Evolutionary conservation across 2,797 vertebrate species (phyloP), one percentile per base, ranked within the genome.

Genomic region (Cirrhinus mrigala): DNA sequence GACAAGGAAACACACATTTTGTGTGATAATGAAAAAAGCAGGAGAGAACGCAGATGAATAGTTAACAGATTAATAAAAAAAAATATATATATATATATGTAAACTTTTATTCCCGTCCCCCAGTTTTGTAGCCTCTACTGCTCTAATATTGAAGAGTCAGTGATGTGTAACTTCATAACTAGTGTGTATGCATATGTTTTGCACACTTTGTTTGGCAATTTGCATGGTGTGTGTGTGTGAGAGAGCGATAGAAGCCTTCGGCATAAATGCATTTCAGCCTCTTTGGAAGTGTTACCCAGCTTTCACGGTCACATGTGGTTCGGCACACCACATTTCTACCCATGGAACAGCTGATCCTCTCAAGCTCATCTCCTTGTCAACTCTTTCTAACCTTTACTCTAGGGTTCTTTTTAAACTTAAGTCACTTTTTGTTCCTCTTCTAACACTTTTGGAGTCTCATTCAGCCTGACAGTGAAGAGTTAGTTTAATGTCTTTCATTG

Each of bases 151-250:
- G 0, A 52, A 56, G n/a, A 56, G 10, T 56, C n/a, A 18, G 44
- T 64, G 37, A 50, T 16, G 48, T 80, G 7, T 62, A 37, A 50
- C 58, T 69, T 54, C 18, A 24, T 54, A 60, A 69, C 22, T 20
- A 40, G 6, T 71, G 37, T 58, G 29, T 64, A 79, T 64, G 46
- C 58, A 56, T 77, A 66, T 74, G 75, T 74, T 40, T 87, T 46
- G n/a, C 15, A 48, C 29, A 82, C 70, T 82, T 60, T 60, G 12
- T 85, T 50, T 64, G 44, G 3, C 54, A 20, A 68, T 83, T 76
- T 64, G 14, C 58, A 27, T 83, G 56, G 56, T 27, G 82, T 52
- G 40, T 40, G 11, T 70, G 33, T 90, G 90, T 9, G 33, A 58
- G 37, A 68, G 62, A 12, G 27, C 20, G n/a, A 83, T 70, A 75